These are phyloP conservation scores for Vanacampus margaritifer DNA, from an alignment of 2,113 vertebrate genomes.

Conservation along the genomic window DNA sequence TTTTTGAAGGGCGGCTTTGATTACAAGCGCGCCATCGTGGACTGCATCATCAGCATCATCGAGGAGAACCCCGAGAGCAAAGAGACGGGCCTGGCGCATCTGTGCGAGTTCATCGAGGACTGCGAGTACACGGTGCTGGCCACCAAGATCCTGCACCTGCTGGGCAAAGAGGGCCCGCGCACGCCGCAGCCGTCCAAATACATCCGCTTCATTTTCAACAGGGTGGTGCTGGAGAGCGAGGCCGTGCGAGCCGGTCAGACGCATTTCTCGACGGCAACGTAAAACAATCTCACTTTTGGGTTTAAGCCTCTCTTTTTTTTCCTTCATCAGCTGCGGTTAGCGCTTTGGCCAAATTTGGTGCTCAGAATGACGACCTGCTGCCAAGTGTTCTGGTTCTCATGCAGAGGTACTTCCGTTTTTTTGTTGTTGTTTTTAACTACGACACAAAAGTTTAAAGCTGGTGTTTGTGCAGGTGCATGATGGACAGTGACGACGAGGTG, in stretches of 20 bases:
- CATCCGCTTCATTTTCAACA: slow-evolving; percentile 98
- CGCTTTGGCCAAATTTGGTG: slow-evolving; percentile 95
- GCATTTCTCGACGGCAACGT: background rate
- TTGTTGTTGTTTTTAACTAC: background rate
- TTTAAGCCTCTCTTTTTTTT: background rate
- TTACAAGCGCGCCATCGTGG: slow-evolving; percentile 96
- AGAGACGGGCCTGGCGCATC: slow-evolving; percentile 90
- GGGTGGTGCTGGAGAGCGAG: slow-evolving; percentile 96
- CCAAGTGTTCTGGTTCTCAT: slow-evolving; percentile 94
- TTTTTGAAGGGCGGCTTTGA: slow-evolving; percentile 89
- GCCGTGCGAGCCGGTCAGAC: slow-evolving; percentile 87
- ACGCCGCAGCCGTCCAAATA: slow-evolving; percentile 93
- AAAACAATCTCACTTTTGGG: background rate
- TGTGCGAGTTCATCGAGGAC: slow-evolving; percentile 98
- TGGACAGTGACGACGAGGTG: slow-evolving; percentile 96
- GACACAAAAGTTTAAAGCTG: background rate
- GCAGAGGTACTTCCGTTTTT: slow-evolving; percentile 78
- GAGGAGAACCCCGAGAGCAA: slow-evolving; percentile 97
- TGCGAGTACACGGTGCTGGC: slow-evolving; percentile 96
- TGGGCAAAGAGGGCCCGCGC: slow-evolving; percentile 92
- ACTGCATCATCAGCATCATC: slow-evolving; percentile 95
- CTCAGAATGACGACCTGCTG: slow-evolving; percentile 93
- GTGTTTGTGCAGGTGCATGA: slow-evolving; percentile 85
- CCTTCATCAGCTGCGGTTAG: slow-evolving; percentile 84
- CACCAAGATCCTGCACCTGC: slow-evolving; percentile 93